Conservation (phyloP, 2,888 invertebrate species). For the Trachelus troglodyta region DNA sequence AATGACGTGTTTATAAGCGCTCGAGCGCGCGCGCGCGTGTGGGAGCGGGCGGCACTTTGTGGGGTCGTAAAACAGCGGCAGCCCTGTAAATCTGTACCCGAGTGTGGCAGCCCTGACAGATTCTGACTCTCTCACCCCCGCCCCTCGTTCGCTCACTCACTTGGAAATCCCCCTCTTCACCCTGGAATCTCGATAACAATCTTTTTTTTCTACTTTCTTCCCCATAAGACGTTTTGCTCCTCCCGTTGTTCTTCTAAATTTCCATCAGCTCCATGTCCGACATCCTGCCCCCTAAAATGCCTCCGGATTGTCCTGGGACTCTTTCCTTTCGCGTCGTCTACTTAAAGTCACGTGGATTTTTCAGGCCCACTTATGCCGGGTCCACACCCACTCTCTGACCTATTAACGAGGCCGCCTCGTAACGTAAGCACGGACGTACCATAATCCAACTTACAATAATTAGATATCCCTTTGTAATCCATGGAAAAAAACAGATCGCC, state of each 20-base stretch:
- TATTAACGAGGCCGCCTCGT: conserved; percentile 28
- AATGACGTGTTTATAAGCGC: conserved; percentile 58
- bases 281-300: background rate
- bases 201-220: conserved; percentile 7
- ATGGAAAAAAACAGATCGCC: conserved; percentile 39
- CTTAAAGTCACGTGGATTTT: background rate
- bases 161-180: conserved; percentile 16
- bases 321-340: background rate
- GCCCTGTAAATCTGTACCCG: conserved; percentile 62
- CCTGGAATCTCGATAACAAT: background rate
- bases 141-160: background rate
- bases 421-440: background rate
- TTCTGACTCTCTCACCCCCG: conserved; percentile 40
- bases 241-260: background rate
- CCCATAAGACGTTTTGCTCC: background rate
- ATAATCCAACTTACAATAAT: conserved; percentile 7
- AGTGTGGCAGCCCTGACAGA: conserved; percentile 60
- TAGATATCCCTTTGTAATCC: conserved; percentile 5
- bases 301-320: background rate
- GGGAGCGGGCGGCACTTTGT: conserved; percentile 59
- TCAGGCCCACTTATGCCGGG: background rate
- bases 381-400: conserved; percentile 9
- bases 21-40: conserved; percentile 27
- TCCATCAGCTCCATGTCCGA: conserved; percentile 8
- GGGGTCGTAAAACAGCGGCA: conserved; percentile 63